These are phyloP conservation scores for Petrocephalus microphthalmus DNA, from an alignment of 2,113 vertebrate genomes.

Conservation along the genomic window DNA sequence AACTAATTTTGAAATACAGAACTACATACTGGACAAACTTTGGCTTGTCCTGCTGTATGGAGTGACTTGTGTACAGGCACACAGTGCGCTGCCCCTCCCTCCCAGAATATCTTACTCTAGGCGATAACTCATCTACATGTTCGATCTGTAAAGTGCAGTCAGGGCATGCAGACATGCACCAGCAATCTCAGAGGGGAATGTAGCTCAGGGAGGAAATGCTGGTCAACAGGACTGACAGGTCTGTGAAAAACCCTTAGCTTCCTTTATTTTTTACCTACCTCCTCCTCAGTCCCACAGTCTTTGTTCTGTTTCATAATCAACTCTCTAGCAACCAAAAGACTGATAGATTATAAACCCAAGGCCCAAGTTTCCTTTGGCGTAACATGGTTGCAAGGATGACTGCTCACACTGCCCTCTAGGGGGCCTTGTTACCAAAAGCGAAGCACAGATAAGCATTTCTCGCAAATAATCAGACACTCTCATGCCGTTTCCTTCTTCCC, in stretches of 20 bases:
- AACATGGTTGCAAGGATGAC: conserved; percentile 5
- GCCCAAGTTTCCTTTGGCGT: neutral
- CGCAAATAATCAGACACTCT: neutral
- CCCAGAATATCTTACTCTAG: neutral
- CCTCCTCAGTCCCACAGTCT: neutral
- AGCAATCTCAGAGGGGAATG: neutral
- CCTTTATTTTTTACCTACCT: neutral
- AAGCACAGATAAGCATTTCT: neutral
- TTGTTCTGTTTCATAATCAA: neutral
- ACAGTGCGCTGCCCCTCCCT: neutral
- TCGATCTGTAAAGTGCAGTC: neutral
- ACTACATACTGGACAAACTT: neutral
- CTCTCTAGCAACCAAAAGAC: neutral
- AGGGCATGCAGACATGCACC: neutral
- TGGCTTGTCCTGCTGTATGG: neutral
- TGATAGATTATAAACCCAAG: neutral
- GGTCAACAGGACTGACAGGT: conserved; percentile 12
- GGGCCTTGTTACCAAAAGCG: neutral
- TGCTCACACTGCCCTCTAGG: neutral
- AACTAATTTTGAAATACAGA: neutral
- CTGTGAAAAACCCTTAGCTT: neutral
- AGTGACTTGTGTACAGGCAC: neutral
- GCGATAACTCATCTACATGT: neutral
- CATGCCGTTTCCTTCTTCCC: neutral
- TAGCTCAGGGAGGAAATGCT: conserved; percentile 1